Evolutionary conservation across 2,888 invertebrate species (phyloP), one percentile per base, ranked within the genome.

Genomic region (Lutraria lutraria): DNA sequence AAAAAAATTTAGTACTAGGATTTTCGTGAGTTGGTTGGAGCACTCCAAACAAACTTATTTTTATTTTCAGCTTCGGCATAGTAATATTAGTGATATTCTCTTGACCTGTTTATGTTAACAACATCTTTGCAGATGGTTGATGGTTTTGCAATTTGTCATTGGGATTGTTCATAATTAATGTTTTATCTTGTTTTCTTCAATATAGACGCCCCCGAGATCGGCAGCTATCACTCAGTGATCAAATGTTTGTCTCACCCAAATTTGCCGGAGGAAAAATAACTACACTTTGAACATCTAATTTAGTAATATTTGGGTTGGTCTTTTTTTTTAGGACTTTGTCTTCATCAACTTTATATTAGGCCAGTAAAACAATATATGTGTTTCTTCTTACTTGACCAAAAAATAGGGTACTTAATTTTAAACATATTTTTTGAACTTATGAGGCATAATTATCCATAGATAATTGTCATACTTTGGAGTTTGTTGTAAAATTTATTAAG

Each of bases 251-350:
- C 29, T 16, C 1, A 31, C 31, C 34, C 31, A 16, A 13, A 76
- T 76, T 76, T 76, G 76, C 76, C 31, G 8, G 34, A 16, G 76
- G 76, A 76, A 34, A 76, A 76, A 19, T 76, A 19, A 76, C 34
- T 25, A 76, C 16, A 19, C 31, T 76, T 76, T 76, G 34, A 76
- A 15, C 76, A 31, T 15, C 34, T 16, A 76, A 31, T 76, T 34
- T 31, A 76, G 31, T 76, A 31, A 34, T 34, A 19, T 34, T 25
- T 76, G 29, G 76, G 31, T 76, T 34, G 76, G 76, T 76, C 25
- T 10, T 31, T 29, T 76, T n/a, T 34, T 76, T 31, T 31, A 34
- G 15, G 4, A 34, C 76, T 76, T 25, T 68, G 63, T 34, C 76
- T 31, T 34, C 76, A 76, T 34, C 76, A 34, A 34, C 72, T 25